phyloP scores from a whole-genome alignment of 2,888 invertebrate genomes.

The Elmis aenea region DNA sequence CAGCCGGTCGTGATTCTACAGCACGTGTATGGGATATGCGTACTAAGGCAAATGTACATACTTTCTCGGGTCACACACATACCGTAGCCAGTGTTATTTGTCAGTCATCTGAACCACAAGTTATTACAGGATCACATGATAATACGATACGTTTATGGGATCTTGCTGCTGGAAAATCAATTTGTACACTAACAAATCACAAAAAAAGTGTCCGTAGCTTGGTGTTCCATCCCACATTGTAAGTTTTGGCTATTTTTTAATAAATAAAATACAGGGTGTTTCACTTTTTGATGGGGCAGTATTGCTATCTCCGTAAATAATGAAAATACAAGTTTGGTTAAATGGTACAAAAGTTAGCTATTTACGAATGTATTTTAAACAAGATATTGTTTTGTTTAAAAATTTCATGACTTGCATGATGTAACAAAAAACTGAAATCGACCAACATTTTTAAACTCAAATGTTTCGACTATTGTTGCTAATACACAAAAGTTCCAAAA shows the following conservation, averaged over 20 bases:
- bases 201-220: conserved; percentile 89
- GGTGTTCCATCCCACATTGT: conserved; percentile 69
- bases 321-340: no score
- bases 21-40: conserved; percentile 99
- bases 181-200: conserved; percentile 95
- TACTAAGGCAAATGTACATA: conserved; percentile 97
- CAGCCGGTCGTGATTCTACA: conserved; percentile 92
- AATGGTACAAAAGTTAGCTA: no score
- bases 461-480: no score
- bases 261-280: not conserved
- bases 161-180: conserved; percentile 89
- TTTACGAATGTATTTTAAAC: no score
- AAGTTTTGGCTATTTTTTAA: conserved; percentile 33
- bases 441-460: no score
- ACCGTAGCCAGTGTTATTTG: conserved; percentile 93
- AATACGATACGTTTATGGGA: conserved; percentile 98
- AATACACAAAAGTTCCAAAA: no score
- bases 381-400: no score
- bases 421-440: no score
- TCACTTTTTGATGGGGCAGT: no score
- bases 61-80: conserved; percentile 92
- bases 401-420: no score
- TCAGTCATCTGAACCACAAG: conserved; percentile 87
- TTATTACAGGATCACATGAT: conserved; percentile 92
- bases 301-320: no score